Evolutionary conservation across 2,888 invertebrate genomes (phyloP), one percentile per base, ranked within the genome.

Genomic region (Clepsis dumicolana): DNA sequence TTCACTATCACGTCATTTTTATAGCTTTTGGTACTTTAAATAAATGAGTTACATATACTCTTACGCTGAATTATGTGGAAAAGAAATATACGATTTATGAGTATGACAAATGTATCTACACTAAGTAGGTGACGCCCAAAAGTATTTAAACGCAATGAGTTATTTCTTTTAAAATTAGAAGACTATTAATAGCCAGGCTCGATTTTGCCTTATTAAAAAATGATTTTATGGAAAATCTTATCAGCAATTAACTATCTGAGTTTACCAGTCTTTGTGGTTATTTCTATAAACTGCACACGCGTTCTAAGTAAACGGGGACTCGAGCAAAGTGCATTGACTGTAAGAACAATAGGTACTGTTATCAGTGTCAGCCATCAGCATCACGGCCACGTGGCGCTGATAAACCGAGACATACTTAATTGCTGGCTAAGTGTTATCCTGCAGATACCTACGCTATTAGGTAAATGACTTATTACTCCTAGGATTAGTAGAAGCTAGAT

Each of bases 241-340:
- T n/a, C n/a, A n/a, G n/a, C n/a, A n/a, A n/a, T n/a, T n/a, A n/a
- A n/a, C n/a, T n/a, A n/a, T n/a, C n/a, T n/a, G n/a, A n/a, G n/a
- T n/a, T n/a, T n/a, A n/a, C n/a, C n/a, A n/a, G n/a, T n/a, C n/a
- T n/a, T n/a, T n/a, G n/a, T n/a, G n/a, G n/a, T n/a, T n/a, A 24
- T 21, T 38, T 12, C 12, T 53, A 62, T 61, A 54, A 60, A 16
- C 27, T 50, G 50, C 21, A 41, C 61, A 56, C 24, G 10, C 18
- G 27, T 61, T 56, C 32, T 35, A 62, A 61, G 27, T 38, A 62
- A 67, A 63, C 41, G 52, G 16, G 25, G 59, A 32, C 57, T 64
- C 24, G 41, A 38, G 75, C 70, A 81, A 77, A 84, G 82, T 81
- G 78, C 85, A 77, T 86, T 86, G 81, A 85, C 84, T 80, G 80